Evolutionary conservation across 1,140 invertebrate species (phyloP).

Genomic region (Temnothorax curvispinosus): DNA sequence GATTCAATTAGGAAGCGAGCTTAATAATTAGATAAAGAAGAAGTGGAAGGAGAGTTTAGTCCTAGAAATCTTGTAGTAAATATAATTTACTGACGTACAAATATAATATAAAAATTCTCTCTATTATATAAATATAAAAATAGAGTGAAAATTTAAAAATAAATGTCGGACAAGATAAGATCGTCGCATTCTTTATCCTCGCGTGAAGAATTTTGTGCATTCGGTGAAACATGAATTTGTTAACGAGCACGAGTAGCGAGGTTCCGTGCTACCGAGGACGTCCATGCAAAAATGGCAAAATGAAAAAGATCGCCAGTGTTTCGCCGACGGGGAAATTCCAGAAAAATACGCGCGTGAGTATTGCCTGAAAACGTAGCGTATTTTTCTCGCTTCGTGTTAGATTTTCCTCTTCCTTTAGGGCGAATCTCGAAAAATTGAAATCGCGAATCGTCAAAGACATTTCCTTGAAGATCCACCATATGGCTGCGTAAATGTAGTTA

Average conservation of each 20-base stretch:
- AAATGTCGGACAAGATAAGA: background rate
- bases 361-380: constrained; percentile 24
- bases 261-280: constrained; percentile 15
- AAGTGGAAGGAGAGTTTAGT: background rate
- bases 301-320: constrained; percentile 43
- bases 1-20: constrained; percentile 27
- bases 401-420: constrained; percentile 22
- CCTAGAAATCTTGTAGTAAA: background rate
- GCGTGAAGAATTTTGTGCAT: constrained; percentile 14
- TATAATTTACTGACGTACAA: background rate
- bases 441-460: constrained; percentile 22
- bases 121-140: background rate
- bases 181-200: background rate
- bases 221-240: constrained; percentile 36
- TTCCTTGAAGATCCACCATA: constrained; percentile 6
- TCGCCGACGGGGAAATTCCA: constrained; percentile 35
- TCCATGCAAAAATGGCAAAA: constrained; percentile 49
- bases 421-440: constrained; percentile 33
- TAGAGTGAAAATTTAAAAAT: constrained; percentile 4
- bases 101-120: constrained; percentile 4
- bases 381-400: constrained; percentile 9
- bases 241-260: constrained; percentile 28
- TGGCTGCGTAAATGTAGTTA: constrained; percentile 6
- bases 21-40: constrained; percentile 20
- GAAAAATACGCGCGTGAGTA: constrained; percentile 29